Evolutionary conservation across 2,888 invertebrate species (phyloP).

Genomic region (Hypercompe scribonia): DNA sequence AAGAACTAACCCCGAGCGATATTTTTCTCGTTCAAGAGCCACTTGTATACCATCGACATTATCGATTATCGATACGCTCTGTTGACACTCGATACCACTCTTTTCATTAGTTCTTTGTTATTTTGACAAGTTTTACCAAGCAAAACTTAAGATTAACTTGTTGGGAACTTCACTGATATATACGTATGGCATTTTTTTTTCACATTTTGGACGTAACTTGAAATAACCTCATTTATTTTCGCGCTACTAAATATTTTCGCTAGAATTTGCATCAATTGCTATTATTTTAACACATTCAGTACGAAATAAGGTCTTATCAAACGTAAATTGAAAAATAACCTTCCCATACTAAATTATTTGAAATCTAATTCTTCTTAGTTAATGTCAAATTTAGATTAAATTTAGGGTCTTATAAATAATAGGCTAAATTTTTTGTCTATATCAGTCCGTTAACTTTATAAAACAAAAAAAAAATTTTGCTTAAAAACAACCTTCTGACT

Average conservation of each 20-base stretch:
- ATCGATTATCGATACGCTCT: constrained; percentile 48
- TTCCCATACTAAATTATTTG: no score
- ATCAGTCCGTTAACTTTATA: no score
- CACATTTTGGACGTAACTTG: neutral
- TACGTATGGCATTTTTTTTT: constrained; percentile 10
- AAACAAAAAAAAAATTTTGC: no score
- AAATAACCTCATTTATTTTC: neutral
- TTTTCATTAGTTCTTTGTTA: constrained; percentile 49
- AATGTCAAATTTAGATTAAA: no score
- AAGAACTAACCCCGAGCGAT: constrained; percentile 37
- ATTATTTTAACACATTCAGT: no score
- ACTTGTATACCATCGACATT: constrained; percentile 27
- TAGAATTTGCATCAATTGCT: no score
- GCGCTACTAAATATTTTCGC: neutral
- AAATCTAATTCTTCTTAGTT: no score
- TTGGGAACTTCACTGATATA: constrained; percentile 26
- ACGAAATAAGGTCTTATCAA: no score
- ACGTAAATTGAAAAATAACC: no score
- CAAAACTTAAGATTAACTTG: constrained; percentile 22
- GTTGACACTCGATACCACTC: constrained; percentile 43
- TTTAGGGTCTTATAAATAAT: no score
- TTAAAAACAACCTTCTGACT: no score
- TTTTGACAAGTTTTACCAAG: constrained; percentile 47
- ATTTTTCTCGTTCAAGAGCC: constrained; percentile 40
- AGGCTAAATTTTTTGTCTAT: no score